Evolutionary conservation across 2,113 vertebrate species (phyloP).

Genomic region (Protobothrops mucrosquamatus): DNA sequence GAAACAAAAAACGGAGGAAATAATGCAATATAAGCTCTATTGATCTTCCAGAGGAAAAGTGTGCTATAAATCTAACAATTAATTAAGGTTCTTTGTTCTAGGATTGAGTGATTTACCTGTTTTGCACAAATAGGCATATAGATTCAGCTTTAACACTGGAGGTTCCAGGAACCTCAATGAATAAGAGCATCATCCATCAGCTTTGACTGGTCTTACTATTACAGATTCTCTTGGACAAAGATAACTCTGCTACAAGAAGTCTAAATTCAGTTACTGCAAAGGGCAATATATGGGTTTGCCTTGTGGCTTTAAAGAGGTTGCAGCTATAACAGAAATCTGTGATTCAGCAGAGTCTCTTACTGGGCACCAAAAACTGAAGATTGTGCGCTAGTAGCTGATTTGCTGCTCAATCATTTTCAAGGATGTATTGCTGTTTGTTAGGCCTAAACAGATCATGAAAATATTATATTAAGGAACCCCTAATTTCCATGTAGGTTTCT

Average conservation of each 20-base stretch:
- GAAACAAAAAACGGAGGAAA: neutral
- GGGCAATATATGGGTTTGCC: neutral
- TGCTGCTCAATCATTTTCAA: neutral
- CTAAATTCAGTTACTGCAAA: neutral
- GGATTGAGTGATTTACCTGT: neutral
- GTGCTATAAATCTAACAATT: neutral
- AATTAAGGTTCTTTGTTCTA: neutral
- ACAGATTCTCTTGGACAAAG: neutral
- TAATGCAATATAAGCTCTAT: neutral
- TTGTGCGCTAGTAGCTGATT: neutral
- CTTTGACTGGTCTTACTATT: neutral
- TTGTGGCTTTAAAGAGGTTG: neutral
- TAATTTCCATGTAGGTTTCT: neutral
- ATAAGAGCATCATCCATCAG: neutral
- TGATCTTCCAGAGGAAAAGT: neutral
- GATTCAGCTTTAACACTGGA: neutral
- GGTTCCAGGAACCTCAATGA: neutral
- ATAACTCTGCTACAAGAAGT: neutral
- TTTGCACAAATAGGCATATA: neutral
- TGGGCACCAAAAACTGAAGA: neutral
- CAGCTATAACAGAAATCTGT: neutral
- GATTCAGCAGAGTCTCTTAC: neutral
- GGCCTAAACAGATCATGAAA: neutral
- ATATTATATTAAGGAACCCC: neutral
- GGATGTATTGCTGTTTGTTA: neutral